Evolutionary conservation across 2,113 vertebrate species (phyloP).

Genomic region (Marmota monax): DNA sequence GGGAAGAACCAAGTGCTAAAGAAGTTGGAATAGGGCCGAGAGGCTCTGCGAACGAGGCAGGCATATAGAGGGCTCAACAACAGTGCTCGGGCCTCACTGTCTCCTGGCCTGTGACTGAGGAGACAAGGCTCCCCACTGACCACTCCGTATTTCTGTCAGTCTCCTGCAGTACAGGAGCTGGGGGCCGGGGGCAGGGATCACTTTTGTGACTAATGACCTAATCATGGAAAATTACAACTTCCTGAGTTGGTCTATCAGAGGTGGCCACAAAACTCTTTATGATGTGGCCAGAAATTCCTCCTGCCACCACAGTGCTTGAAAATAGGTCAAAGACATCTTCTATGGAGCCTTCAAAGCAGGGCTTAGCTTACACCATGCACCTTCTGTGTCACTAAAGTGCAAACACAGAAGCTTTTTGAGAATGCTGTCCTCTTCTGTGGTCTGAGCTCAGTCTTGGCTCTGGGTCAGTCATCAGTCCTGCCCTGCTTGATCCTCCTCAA

Average conservation of each 20-base stretch:
- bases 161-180: neutral
- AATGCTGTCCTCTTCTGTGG: neutral
- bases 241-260: slow-evolving; percentile 77
- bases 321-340: slow-evolving; percentile 81
- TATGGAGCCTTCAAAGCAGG: slow-evolving; percentile 70
- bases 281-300: slow-evolving; percentile 84
- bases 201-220: slow-evolving; percentile 77
- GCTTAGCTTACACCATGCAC: slow-evolving; percentile 38
- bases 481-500: neutral
- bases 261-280: slow-evolving; percentile 82
- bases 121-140: neutral
- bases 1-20: neutral
- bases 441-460: slow-evolving; percentile 9
- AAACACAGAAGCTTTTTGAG: neutral
- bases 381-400: neutral
- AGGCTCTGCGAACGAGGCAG: neutral
- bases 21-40: neutral
- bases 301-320: slow-evolving; percentile 78
- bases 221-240: slow-evolving; percentile 83
- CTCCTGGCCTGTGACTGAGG: neutral
- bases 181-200: slow-evolving; percentile 53
- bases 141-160: neutral
- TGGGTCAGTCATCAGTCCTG: neutral
- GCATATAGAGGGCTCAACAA: too few species aligned
- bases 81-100: neutral